Base-by-base conservation (phyloP, 2,888 invertebrate species). In the Zonitis immaculata region DNA sequence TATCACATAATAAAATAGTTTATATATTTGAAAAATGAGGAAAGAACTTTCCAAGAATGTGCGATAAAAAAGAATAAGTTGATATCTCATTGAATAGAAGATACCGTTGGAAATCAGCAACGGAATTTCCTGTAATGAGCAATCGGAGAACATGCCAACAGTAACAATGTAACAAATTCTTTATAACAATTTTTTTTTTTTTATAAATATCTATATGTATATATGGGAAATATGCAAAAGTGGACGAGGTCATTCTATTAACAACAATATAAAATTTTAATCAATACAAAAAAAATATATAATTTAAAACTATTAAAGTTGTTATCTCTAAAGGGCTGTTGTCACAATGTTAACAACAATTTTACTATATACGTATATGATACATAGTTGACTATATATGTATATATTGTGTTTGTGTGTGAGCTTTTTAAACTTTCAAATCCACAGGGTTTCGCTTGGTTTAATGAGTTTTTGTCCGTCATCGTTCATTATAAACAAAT, bases 401-500 rank as follows among this genome's bases (percentile, higher is more conserved):
- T n/a, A n/a, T n/a, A n/a, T n/a, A n/a, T n/a, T n/a, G n/a, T n/a
- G n/a, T n/a, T 45, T 47, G 47, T 48, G 28, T 35, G 35, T 35
- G 35, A 18, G 35, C 18, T 48, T 51, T 55, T 55, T 51, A 55
- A 51, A 55, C 48, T 55, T 55, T 55, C 46, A 55, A 51, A 55
- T 55, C 55, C 51, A 44, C 48, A 30, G 55, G 51, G 55, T 51
- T 54, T 50, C 50, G 54, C 49, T 30, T 51, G 30, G 46, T 54
- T 54, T 54, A 54, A 54, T 54, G 54, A 54, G 54, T 51, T 54
- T 51, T 55, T 32, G 49, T 42, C 35, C 47, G 45, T 16, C 44
- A 42, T 30, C 11, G 28, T 44, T 35, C 35, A 35, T 16, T 9
- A 16, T 4, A 16, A 35, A 35, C 18, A 35, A 35, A 35, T 35